Conservation (phyloP, 2,888 invertebrate genomes). For the Plutella xylostella region DNA sequence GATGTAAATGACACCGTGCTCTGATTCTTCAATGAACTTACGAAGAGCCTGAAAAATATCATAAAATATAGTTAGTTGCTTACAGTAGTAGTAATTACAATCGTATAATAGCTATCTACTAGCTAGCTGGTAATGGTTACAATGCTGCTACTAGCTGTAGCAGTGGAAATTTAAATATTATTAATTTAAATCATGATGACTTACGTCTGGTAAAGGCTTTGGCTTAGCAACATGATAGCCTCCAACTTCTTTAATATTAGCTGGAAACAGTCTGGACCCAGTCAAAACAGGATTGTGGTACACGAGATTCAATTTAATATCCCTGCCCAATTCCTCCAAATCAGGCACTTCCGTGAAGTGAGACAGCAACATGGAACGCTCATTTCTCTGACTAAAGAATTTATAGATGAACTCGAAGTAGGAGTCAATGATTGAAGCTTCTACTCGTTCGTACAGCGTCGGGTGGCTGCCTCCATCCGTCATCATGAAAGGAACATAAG, state of each 20-base stretch:
- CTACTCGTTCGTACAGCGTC: slow-evolving; percentile 54
- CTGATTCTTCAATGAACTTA: slow-evolving; percentile 74
- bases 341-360: slow-evolving; percentile 58
- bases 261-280: slow-evolving; percentile 65
- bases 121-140: too few species aligned
- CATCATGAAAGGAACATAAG: slow-evolving; percentile 65
- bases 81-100: neutral
- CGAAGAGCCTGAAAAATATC: too few species aligned
- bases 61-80: too few species aligned
- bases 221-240: slow-evolving; percentile 66
- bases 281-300: slow-evolving; percentile 73
- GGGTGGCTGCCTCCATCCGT: slow-evolving; percentile 61
- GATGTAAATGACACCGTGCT: slow-evolving; percentile 78
- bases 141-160: too few species aligned
- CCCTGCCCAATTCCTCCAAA: slow-evolving; percentile 56
- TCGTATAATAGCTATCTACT: too few species aligned
- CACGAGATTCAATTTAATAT: slow-evolving; percentile 68
- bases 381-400: slow-evolving; percentile 26
- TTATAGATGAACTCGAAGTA: slow-evolving; percentile 26
- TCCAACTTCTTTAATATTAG: slow-evolving; percentile 73
- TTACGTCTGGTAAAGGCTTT: slow-evolving; percentile 55
- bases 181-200: too few species aligned
- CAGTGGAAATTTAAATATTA: too few species aligned
- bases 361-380: slow-evolving; percentile 35
- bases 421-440: slow-evolving; percentile 39